A percentile compares a stretch with the other conserved stretches of the same genome.
Conservation (phyloP, 30 jellyfish, hydroid and myxozoan species). For the Turritopsis rubra region DNA sequence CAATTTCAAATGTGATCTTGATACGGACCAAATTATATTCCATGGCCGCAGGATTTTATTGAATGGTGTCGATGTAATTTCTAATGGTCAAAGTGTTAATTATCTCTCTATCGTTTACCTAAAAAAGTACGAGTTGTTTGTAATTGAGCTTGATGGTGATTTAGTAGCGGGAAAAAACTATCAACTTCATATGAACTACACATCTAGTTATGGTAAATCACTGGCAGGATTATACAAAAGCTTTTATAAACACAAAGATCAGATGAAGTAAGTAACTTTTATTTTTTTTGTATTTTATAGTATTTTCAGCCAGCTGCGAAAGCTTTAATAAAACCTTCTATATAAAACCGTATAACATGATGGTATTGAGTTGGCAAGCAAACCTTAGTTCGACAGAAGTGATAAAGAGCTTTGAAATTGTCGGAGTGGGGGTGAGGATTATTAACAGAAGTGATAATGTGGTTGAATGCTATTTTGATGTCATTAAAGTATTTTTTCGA, state of each 20-base stretch:
- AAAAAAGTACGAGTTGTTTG: slow-evolving; percentile 49
- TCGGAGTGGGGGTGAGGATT: too few relatives aligned
- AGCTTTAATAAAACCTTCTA: neutral
- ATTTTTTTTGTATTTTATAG: neutral
- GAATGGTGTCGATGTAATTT: slow-evolving; percentile 28
- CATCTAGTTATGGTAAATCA: slow-evolving; percentile 46
- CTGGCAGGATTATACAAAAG: slow-evolving; percentile 91
- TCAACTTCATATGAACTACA: slow-evolving; percentile 47
- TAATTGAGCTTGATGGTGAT: slow-evolving; percentile 44
- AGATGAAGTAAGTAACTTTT: slow-evolving; percentile 43
- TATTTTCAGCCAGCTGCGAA: neutral
- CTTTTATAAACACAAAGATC: slow-evolving; percentile 52
- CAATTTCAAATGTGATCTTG: slow-evolving; percentile 38
- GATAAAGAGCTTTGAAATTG: neutral
- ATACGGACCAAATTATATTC: slow-evolving; percentile 49
- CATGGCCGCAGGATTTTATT: slow-evolving; percentile 67
- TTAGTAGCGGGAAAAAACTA: slow-evolving; percentile 53
- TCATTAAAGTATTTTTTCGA: too few relatives aligned
- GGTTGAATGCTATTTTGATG: too few relatives aligned
- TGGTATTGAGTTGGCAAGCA: neutral
- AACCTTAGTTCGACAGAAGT: neutral
- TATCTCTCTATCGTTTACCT: slow-evolving; percentile 37
- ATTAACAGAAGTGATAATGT: too few relatives aligned
- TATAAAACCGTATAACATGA: neutral
- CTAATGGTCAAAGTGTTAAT: slow-evolving; percentile 23